Evolutionary conservation across 1,140 invertebrate genomes (phyloP), one percentile per base, ranked within the genome.

Genomic region (Phocides pigmalion): DNA sequence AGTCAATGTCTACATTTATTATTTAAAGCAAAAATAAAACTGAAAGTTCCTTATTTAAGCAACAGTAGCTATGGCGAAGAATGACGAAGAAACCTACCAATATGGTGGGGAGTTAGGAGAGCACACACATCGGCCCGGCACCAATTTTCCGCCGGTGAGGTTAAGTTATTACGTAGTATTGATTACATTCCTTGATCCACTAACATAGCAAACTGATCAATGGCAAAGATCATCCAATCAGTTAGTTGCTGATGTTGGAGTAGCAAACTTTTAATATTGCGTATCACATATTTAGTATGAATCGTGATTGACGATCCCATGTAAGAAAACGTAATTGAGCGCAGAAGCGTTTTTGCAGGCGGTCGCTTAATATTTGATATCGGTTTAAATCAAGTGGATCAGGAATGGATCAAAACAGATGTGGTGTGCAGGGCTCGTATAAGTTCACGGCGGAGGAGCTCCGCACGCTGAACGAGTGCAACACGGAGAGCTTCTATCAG

Each of bases 401-500:
- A 32, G 12, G 47, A 14, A 9, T 50, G 22, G 39, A 41, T 41
- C 39, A 41, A 50, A 16, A 32, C 20, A 42, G 49, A 32, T 63
- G 49, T 70, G 68, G 69, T 81, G 79, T 89, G 64, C 79, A 94
- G 93, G 82, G 84, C 56, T 84, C 87, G 70, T 93, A 95, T 78
- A 90, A 92, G 83, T 94, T 95, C 72, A 90, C 92, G 0, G 76
- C 88, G 8, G 95, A 95, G 46, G 95, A 96, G 81, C 47, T 95
- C 37, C 83, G 92, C 64, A 94, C 95, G 25, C 89, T 96, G 32
- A 86, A 91, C 68, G 94, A 96, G 86, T 96, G 95, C 81, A 95
- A 96, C 72, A 72, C 85, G 3, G 95, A 96, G 78, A 95, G 95
- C 64, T 96, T 96, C 79, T 94, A 93, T 71, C 94, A 94, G 74